Evolutionary conservation across 2,797 vertebrate species (phyloP).

Genomic region (Urocyon cinereoargenteus): DNA sequence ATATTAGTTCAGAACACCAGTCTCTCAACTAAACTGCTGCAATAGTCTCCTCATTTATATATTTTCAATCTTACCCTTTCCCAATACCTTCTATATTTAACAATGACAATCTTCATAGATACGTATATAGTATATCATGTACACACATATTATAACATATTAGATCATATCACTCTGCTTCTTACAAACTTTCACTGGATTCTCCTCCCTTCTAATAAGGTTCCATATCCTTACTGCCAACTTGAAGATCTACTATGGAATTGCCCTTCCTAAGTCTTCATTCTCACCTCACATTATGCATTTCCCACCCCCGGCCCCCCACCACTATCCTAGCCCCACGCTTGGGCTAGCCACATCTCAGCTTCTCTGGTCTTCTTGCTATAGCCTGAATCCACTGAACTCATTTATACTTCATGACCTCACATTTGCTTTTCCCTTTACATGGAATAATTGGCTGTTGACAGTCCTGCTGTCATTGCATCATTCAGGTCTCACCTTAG

Average conservation of each 20-base stretch:
- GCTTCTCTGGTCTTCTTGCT: background rate
- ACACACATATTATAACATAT: background rate
- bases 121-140: background rate
- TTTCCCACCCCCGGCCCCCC: too few species aligned
- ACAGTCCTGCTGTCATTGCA: background rate
- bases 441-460: background rate
- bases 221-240: background rate
- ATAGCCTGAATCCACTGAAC: background rate
- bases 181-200: background rate
- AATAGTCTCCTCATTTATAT: constrained; percentile 16
- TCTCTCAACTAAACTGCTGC: background rate
- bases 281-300: background rate
- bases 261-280: background rate
- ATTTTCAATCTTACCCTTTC: background rate
- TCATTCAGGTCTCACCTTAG: background rate
- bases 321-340: accelerated
- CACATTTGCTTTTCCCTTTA: background rate
- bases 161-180: background rate
- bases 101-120: background rate
- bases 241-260: background rate
- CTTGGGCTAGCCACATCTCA: background rate
- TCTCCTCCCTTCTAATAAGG: background rate
- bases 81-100: background rate
- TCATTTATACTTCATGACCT: background rate
- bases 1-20: constrained; percentile 21